These are phyloP conservation scores for Lerema accius DNA, from an alignment of 1,140 invertebrate species.

Conservation along the genomic window DNA sequence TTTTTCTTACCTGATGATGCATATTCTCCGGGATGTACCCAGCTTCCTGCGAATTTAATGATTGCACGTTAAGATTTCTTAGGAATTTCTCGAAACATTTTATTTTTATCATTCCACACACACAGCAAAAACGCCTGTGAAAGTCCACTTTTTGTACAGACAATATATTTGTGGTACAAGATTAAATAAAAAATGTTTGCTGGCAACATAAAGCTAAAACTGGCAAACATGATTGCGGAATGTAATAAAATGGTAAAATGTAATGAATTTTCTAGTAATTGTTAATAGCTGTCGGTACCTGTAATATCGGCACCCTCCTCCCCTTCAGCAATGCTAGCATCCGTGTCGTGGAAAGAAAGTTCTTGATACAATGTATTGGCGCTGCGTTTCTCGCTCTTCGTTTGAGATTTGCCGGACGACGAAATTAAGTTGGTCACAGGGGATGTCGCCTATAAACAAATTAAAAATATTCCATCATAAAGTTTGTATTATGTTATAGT, in stretches of 20 bases:
- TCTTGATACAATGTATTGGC: slow-evolving; percentile 96
- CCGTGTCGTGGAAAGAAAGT: slow-evolving; percentile 93
- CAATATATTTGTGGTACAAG: too few species aligned
- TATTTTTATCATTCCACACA: background rate
- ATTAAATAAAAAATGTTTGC: background rate
- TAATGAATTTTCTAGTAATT: background rate
- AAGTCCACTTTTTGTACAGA: background rate
- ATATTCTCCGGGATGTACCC: slow-evolving; percentile 99
- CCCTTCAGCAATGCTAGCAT: slow-evolving; percentile 89
- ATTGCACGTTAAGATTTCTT: slow-evolving; percentile 7
- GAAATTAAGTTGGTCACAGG: slow-evolving; percentile 83
- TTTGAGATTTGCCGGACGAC: slow-evolving; percentile 88
- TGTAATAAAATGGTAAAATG: background rate
- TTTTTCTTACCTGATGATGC: slow-evolving; percentile 95
- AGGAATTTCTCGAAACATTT: background rate
- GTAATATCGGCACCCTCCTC: slow-evolving; percentile 94
- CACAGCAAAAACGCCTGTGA: background rate
- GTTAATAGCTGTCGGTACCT: slow-evolving; percentile 81
- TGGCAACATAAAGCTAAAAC: background rate
- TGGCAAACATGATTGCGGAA: background rate
- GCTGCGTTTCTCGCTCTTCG: slow-evolving; percentile 93
- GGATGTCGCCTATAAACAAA: slow-evolving; percentile 75
- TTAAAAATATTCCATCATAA: too few species aligned
- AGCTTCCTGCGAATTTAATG: slow-evolving; percentile 88
- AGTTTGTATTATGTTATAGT: too few species aligned